These are phyloP conservation scores for Torymus auratus DNA, from an alignment of 2,888 invertebrate species.

Conservation along the genomic window DNA sequence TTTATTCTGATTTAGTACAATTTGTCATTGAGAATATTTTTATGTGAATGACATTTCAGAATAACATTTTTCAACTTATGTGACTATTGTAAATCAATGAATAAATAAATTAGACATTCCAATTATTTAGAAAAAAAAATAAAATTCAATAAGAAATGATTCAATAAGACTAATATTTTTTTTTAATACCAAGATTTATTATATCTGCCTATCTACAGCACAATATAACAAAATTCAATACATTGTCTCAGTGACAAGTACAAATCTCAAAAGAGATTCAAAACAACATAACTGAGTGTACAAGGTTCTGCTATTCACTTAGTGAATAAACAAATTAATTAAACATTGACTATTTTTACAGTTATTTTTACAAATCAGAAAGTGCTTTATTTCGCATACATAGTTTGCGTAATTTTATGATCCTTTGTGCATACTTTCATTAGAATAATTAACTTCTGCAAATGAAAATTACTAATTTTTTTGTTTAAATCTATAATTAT, in stretches of 20 bases:
- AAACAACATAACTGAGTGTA: conserved; percentile 28
- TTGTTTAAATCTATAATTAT: conserved; percentile 5
- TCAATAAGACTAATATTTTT: neutral
- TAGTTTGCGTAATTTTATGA: neutral
- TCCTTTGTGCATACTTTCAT: conserved; percentile 34
- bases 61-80: too few species aligned
- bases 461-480: neutral
- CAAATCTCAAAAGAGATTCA: conserved; percentile 26
- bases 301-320: conserved; percentile 10
- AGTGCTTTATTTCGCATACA: neutral
- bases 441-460: conserved; percentile 2
- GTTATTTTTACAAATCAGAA: conserved; percentile 21
- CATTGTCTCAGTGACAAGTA: conserved; percentile 7
- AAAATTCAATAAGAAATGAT: too few species aligned
- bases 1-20: too few species aligned
- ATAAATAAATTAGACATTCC: too few species aligned
- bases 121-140: too few species aligned
- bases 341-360: conserved; percentile 22
- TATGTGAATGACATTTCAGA: too few species aligned
- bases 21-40: too few species aligned
- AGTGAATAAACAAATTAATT: conserved; percentile 19
- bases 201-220: conserved; percentile 1
- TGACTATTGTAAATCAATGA: too few species aligned
- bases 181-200: conserved; percentile 26
- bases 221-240: conserved; percentile 27